A percentile compares a stretch with the other conserved stretches of the same genome.
Conservation (phyloP, 2,797 vertebrate genomes). For the Rhadinocentrus ornatus region DNA sequence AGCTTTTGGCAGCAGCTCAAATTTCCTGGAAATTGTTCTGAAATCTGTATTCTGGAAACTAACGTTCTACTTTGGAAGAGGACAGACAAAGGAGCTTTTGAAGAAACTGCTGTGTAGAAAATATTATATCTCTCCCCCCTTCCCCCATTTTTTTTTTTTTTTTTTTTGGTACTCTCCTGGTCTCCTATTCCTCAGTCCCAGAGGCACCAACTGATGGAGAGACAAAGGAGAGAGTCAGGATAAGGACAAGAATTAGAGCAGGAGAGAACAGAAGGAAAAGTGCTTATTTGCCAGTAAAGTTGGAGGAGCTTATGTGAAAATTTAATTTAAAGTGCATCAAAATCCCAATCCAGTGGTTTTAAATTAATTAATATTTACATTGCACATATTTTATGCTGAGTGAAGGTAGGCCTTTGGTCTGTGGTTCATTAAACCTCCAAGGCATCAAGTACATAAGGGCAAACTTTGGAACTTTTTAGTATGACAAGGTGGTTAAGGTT, state of each 20-base stretch:
- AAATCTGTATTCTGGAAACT: slow-evolving; percentile 62
- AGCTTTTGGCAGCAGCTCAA: slow-evolving; percentile 51
- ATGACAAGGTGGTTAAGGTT: slow-evolving; percentile 75
- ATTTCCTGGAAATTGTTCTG: slow-evolving; percentile 62
- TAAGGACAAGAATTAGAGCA: slow-evolving; percentile 70
- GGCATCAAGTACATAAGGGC: slow-evolving; percentile 24
- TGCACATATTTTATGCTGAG: slow-evolving; percentile 17
- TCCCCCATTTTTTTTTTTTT: not conserved
- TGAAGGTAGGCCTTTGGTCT: slow-evolving; percentile 13
- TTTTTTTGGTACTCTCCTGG: slow-evolving; percentile 35
- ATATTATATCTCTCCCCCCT: slow-evolving; percentile 42
- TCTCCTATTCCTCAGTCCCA: slow-evolving; percentile 54
- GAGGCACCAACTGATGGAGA: slow-evolving; percentile 80
- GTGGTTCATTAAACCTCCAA: slow-evolving; percentile 12
- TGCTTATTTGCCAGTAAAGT: slow-evolving; percentile 60
- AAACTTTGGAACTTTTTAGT: slow-evolving; percentile 37
- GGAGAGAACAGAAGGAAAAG: slow-evolving; percentile 49
- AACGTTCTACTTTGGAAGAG: slow-evolving; percentile 56
- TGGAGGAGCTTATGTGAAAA: slow-evolving; percentile 39
- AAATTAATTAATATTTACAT: slow-evolving; percentile 36
- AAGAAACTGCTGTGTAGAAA: slow-evolving; percentile 58
- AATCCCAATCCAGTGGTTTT: slow-evolving; percentile 20
- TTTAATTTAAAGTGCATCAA: slow-evolving; percentile 25
- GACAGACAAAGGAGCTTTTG: slow-evolving; percentile 59
- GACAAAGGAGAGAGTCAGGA: slow-evolving; percentile 77